A percentile compares a stretch with the other conserved stretches of the same genome.
Conservation (phyloP, 2,797 vertebrate genomes). For the Sebastes hubbsi region DNA sequence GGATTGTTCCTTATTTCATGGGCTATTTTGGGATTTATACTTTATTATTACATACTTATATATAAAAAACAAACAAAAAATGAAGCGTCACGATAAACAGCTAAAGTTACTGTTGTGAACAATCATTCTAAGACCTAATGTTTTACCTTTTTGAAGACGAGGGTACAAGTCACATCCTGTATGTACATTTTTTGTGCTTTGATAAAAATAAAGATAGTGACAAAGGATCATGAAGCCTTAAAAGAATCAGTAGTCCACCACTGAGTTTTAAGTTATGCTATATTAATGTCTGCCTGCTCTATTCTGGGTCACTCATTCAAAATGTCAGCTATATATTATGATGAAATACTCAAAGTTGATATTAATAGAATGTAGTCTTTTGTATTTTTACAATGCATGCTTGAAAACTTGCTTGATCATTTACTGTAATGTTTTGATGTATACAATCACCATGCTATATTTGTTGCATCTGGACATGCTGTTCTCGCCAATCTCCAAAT, state of each 20-base stretch:
- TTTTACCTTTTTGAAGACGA: neutral
- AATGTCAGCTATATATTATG: neutral
- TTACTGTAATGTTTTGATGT: neutral
- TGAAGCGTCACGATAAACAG: neutral
- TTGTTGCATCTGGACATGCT: neutral
- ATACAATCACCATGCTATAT: neutral
- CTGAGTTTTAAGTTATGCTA: constrained; percentile 14
- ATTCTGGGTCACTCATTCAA: neutral
- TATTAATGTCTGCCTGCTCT: neutral
- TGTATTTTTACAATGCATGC: constrained; percentile 13
- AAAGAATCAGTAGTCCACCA: neutral
- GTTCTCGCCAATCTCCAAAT: constrained; percentile 5
- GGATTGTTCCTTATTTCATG: too few relatives aligned
- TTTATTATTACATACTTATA: too few relatives aligned
- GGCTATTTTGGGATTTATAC: too few relatives aligned
- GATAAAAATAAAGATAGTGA: neutral
- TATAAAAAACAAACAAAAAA: too few relatives aligned
- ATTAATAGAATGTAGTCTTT: neutral
- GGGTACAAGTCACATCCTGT: neutral
- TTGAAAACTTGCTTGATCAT: constrained; percentile 12
- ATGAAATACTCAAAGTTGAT: neutral
- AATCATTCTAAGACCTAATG: neutral
- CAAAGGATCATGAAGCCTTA: neutral
- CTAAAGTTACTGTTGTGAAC: neutral
- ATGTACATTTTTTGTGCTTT: neutral